Percentiles rank a stretch among this genome's conserved stretches.
Evolutionary conservation across 2,888 invertebrate genomes (phyloP).

Genomic region (Parnassius glacialis): DNA sequence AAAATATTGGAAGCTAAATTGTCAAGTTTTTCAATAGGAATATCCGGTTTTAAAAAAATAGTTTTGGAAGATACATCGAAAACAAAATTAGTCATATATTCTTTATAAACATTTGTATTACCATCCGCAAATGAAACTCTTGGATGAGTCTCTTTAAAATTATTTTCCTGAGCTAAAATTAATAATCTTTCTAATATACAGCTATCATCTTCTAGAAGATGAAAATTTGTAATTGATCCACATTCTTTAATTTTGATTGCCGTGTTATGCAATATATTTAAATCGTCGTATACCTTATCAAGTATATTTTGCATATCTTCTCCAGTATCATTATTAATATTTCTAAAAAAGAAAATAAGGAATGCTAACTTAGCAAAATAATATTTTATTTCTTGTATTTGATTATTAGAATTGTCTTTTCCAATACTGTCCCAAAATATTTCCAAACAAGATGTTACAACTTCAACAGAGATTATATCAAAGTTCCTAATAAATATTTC

Average conservation of each 20-base stretch:
- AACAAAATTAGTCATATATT: constrained; percentile 80
- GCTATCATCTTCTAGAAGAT: constrained; percentile 79
- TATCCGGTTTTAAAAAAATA: constrained; percentile 52
- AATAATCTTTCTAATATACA: constrained; percentile 83
- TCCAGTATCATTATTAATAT: constrained; percentile 54
- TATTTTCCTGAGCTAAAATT: constrained; percentile 77
- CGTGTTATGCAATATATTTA: constrained; percentile 36
- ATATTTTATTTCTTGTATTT: constrained; percentile 48
- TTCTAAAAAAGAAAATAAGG: constrained; percentile 59
- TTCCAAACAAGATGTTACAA: constrained; percentile 74
- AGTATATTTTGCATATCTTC: constrained; percentile 56
- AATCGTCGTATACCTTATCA: constrained; percentile 44
- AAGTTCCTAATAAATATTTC: constrained; percentile 84
- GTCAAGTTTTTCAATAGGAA: constrained; percentile 51
- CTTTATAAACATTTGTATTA: constrained; percentile 70
- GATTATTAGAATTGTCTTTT: constrained; percentile 39
- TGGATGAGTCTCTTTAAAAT: constrained; percentile 61
- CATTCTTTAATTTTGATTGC: constrained; percentile 21
- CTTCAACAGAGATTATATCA: constrained; percentile 82
- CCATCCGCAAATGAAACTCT: constrained; percentile 82
- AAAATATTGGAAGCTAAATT: constrained; percentile 57
- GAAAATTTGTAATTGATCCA: constrained; percentile 38
- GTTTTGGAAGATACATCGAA: constrained; percentile 55
- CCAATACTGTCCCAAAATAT: constrained; percentile 69
- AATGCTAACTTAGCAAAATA: constrained; percentile 60